Base-by-base conservation (phyloP, 1,140 invertebrate genomes). In the Cyclina sinensis region DNA sequence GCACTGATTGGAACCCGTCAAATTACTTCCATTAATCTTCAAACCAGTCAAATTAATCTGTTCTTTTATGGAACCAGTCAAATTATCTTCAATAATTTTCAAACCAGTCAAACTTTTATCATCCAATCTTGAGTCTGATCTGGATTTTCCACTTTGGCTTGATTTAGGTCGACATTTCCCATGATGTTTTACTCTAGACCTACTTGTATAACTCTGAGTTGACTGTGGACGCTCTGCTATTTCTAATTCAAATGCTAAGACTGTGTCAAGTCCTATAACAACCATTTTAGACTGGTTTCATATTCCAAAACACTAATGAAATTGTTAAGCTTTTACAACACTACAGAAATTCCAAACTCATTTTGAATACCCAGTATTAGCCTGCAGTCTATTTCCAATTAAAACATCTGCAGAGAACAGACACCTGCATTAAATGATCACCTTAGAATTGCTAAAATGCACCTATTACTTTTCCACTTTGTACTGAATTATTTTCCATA, bases 221-320 rank as follows among this genome's bases (percentile, higher is more conserved):
- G 74, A 59, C 57, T 86, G 24, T 62, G 30, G 73, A 37, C 73
- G 9, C 32, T 76, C 30, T 1, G 74, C 74, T n/a, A 62, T 39
- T 84, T 84, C 82, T 24, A 84, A 30, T 39, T 84, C 82, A 73
- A 48, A 84, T 7, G 39, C 82, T 27, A 84, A 70, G 54, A 74
- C 68, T 0, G 82, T 74, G 21, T 84, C 57, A 14, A 86, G 18
- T 2, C 54, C 84, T 18, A 76, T 62, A 7, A 86, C 82, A 24
- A 70, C 24, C 82, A 84, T 84, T 84, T 30, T 84, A 16, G 46
- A 54, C 46, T 30, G 46, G 4, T 39, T 27, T 57, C 14, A 46
- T 79, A n/a, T n/a, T n/a, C n/a, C n/a, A n/a, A n/a, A n/a, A n/a
- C n/a, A n/a, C n/a, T n/a, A n/a, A n/a, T n/a, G n/a, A n/a, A n/a